Percentiles rank a stretch among this genome's conserved stretches.
These are phyloP conservation scores for Apodemia zela DNA, from an alignment of 2,888 invertebrate species.

Conservation along the genomic window DNA sequence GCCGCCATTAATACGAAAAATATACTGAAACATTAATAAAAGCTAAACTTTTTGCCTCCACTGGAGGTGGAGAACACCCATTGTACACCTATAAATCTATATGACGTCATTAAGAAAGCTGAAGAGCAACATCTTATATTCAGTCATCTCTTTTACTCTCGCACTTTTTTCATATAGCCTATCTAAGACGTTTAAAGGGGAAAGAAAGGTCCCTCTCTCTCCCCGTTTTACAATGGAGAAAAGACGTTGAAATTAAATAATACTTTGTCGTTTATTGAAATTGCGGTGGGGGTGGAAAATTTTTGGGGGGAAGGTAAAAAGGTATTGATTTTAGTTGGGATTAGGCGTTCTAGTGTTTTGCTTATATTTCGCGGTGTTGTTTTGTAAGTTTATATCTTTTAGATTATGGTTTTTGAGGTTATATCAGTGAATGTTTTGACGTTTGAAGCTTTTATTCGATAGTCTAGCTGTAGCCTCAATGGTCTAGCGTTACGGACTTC, in stretches of 20 bases:
- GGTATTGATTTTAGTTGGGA: slow-evolving; percentile 75
- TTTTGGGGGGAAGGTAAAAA: slow-evolving; percentile 70
- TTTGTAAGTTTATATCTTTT: background rate
- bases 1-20: slow-evolving; percentile 35
- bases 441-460: no score
- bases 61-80: slow-evolving; percentile 44
- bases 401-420: slow-evolving; percentile 25
- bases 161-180: slow-evolving; percentile 38
- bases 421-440: no score
- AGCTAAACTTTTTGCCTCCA: slow-evolving; percentile 61
- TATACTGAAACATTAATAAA: slow-evolving; percentile 57
- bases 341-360: slow-evolving; percentile 48
- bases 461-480: no score
- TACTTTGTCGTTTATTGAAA: slow-evolving; percentile 79
- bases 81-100: slow-evolving; percentile 75
- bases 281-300: slow-evolving; percentile 58
- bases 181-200: slow-evolving; percentile 21
- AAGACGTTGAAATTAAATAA: slow-evolving; percentile 71
- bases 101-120: slow-evolving; percentile 77
- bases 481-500: background rate
- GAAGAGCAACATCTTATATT: slow-evolving; percentile 64
- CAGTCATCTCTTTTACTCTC: slow-evolving; percentile 53
- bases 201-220: slow-evolving; percentile 25
- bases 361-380: slow-evolving; percentile 22
- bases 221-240: slow-evolving; percentile 57